Evolutionary conservation across 2,113 vertebrate species (phyloP).

Genomic region (Myotis brandtii): DNA sequence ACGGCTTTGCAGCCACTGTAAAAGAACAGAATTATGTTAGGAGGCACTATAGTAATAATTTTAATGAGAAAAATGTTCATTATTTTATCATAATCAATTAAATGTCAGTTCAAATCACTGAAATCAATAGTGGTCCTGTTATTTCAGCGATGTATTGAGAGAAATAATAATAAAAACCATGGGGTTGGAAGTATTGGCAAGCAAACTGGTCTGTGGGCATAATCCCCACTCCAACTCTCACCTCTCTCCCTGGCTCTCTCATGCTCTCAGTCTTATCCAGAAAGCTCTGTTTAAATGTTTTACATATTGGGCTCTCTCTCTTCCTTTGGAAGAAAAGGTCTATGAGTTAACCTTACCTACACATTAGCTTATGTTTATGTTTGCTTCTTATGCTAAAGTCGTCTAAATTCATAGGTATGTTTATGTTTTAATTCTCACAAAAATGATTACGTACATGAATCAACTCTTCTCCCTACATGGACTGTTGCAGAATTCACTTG

Average conservation of each 20-base stretch:
- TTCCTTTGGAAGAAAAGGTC: background rate
- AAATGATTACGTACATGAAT: background rate
- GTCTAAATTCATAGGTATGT: background rate
- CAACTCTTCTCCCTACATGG: background rate
- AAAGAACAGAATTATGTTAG: background rate
- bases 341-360: background rate
- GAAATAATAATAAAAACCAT: background rate
- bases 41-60: background rate
- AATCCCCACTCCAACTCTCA: background rate
- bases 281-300: background rate
- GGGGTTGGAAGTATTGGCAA: background rate
- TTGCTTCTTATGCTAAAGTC: background rate
- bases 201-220: background rate
- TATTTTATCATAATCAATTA: background rate
- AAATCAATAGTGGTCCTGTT: background rate
- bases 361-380: background rate
- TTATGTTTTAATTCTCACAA: background rate
- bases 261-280: background rate
- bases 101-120: background rate
- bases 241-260: background rate
- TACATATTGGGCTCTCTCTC: background rate
- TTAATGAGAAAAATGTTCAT: background rate
- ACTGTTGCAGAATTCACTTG: background rate
- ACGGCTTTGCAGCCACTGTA: background rate
- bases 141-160: background rate